A percentile compares a stretch with the other conserved stretches of the same genome.
Evolutionary conservation across 1,140 invertebrate genomes (phyloP).

Genomic region (Hycleus cichorii): DNA sequence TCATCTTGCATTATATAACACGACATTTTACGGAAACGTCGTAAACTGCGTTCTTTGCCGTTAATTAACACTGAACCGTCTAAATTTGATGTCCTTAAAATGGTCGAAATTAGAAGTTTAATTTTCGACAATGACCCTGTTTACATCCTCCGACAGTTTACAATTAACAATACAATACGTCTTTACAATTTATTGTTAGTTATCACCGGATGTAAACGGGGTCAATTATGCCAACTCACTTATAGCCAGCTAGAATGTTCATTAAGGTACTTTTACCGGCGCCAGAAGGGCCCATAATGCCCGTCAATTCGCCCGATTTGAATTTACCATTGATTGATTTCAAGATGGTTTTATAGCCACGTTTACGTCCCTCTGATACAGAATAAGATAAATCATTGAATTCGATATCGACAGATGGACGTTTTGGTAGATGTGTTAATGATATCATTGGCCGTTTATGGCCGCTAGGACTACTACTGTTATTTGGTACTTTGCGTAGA

Average conservation of each 20-base stretch:
- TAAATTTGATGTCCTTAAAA: conserved; percentile 62
- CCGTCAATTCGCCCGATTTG: conserved; percentile 70
- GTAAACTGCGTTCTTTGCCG: conserved; percentile 74
- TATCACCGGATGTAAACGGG: no score
- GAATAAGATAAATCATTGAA: conserved; percentile 79
- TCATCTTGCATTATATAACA: conserved; percentile 98
- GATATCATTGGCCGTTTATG: conserved; percentile 42
- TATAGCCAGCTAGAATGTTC: conserved; percentile 86
- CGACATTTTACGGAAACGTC: conserved; percentile 83
- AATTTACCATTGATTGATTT: conserved; percentile 81
- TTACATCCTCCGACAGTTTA: conserved; percentile 17
- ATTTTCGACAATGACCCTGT: neutral
- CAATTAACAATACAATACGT: no score
- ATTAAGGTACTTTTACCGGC: conserved; percentile 89
- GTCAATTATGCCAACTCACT: conserved; percentile 49
- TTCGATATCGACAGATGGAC: conserved; percentile 80
- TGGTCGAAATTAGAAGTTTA: neutral
- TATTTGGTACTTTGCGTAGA: conserved; percentile 58
- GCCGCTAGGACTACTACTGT: conserved; percentile 51
- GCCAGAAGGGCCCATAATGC: conserved; percentile 91
- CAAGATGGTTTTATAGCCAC: conserved; percentile 74
- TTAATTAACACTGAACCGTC: conserved; percentile 75
- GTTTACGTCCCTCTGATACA: conserved; percentile 70
- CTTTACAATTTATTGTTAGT: no score
- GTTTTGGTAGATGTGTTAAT: conserved; percentile 68